phyloP scores from a whole-genome alignment of 2,888 invertebrate genomes.

The Drosophila trichaetosa region DNA sequence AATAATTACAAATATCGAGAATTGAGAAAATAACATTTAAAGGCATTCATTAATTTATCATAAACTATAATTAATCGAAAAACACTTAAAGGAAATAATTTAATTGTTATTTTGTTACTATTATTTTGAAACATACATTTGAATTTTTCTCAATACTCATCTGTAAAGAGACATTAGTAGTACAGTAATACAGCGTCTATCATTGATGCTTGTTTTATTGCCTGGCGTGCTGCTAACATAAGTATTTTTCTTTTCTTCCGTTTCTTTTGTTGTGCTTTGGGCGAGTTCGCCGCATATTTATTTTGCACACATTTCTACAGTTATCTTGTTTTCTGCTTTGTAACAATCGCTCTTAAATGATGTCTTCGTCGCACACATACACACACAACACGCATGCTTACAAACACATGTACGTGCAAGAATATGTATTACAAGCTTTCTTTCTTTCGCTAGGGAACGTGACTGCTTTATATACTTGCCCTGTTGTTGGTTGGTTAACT shows the following conservation, averaged over 20 bases:
- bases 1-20: not conserved
- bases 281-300: conserved; percentile 54
- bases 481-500: conserved; percentile 69
- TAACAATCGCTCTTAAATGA: conserved; percentile 67
- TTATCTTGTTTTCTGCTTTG: conserved; percentile 69
- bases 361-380: conserved; percentile 31
- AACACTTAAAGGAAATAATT: not conserved
- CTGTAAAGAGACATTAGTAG: not conserved
- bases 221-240: conserved; percentile 12
- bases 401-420: conserved; percentile 5
- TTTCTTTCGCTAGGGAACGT: conserved; percentile 71
- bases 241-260: conserved; percentile 32
- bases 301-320: conserved; percentile 67
- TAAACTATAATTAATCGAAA: not conserved
- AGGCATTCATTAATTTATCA: not conserved
- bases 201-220: conserved; percentile 22
- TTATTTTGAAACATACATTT: not conserved
- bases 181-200: not conserved
- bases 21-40: not conserved
- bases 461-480: conserved; percentile 65
- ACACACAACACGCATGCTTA: conserved; percentile 17
- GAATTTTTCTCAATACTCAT: conserved; percentile 2
- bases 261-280: conserved; percentile 58
- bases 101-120: not conserved
- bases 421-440: conserved; percentile 56